Evolutionary conservation across 2,113 vertebrate species (phyloP), one percentile per base, ranked within the genome.

Genomic region (Xiphophorus couchianus): DNA sequence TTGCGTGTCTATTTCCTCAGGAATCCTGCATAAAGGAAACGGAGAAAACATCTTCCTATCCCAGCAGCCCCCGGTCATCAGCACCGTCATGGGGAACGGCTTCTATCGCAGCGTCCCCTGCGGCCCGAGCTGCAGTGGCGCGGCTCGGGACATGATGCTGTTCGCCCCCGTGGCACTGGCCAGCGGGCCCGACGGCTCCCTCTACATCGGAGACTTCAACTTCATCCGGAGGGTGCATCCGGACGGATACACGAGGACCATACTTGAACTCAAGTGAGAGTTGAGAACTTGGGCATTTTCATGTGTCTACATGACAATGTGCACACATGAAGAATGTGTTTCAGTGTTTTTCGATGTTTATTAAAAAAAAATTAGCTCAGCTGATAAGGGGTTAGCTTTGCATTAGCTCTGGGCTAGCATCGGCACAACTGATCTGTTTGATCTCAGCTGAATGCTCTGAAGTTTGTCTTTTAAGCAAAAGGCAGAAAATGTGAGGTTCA

Each of bases 141-240:
- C 94, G 0, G 96, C 97, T 0, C 90, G 95, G 69, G 96, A 94
- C 92, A 97, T 95, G 93, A 99, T 98, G 88, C 97, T 99, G 44
- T 99, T 98, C 64, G 98, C 97, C 10, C 98, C 98, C 0, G 96
- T 99, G 48, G 98, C 97, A 0, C 94, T 99, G 19, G 96, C 97
- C 35, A 96, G 95, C 17, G 97, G 97, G 5, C 95, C 97, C 0
- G 98, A 99, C 28, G 96, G 98, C 13, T 98, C 97, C 0, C 86
- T 99, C 62, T 99, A 98, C 30, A 91, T 99, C 14, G 98, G 98
- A 0, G 98, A 99, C 90, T 99, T 99, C 91, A 99, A 99, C 92
- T 98, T 97, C 80, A 95, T 99, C 73, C 95, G 98, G 29, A 90
- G 97, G 71, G 95, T 99, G 84, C 95, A 97, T 72, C 96, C 98